Percentiles rank a stretch among this genome's conserved stretches.
Evolutionary conservation across 2,113 vertebrate genomes (phyloP).

Genomic region (Engraulis encrasicolus): DNA sequence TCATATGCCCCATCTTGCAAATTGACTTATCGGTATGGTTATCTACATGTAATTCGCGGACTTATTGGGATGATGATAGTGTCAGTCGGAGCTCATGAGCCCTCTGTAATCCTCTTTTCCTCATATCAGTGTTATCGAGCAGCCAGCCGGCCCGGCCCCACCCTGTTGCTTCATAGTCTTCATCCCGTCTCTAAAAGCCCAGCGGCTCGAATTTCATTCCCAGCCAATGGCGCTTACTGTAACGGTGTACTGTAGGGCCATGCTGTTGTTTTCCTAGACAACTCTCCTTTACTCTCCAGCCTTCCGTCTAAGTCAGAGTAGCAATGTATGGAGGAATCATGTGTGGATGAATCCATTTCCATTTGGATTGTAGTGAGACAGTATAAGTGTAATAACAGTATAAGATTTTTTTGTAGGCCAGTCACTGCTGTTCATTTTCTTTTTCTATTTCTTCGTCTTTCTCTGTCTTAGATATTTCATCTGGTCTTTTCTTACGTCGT

Average conservation of each 20-base stretch:
- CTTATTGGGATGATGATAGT: background rate
- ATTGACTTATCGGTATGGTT: background rate
- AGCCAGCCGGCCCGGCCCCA: background rate
- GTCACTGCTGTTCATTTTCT: background rate
- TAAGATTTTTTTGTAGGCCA: too few species aligned
- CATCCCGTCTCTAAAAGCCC: background rate
- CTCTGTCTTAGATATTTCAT: background rate
- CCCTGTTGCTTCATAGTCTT: background rate
- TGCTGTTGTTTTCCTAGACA: background rate
- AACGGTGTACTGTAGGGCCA: background rate
- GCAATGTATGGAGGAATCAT: background rate
- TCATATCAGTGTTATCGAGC: background rate
- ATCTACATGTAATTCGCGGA: constrained; percentile 2
- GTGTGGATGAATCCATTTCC: too few species aligned
- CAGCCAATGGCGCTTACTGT: background rate
- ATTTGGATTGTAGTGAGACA: too few species aligned
- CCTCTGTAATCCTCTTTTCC: background rate
- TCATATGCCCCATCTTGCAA: background rate
- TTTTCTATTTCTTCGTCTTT: background rate
- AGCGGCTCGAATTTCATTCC: background rate
- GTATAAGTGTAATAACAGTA: too few species aligned
- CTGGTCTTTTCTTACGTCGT: background rate
- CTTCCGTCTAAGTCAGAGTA: background rate
- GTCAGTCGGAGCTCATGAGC: background rate
- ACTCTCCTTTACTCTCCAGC: background rate